Conservation (phyloP, 2,888 invertebrate species). For the Orgyia antiqua region DNA sequence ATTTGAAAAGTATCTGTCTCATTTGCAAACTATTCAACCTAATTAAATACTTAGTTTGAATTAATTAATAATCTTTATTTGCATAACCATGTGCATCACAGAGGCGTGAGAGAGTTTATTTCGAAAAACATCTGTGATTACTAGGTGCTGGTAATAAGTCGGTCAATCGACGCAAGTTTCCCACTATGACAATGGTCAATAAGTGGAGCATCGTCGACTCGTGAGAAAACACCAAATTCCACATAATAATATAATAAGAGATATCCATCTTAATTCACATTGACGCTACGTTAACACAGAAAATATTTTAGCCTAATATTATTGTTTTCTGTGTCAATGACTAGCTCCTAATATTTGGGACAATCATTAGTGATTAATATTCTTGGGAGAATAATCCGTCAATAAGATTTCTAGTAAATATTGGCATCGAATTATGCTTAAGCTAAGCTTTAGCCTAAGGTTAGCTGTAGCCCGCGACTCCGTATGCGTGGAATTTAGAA, state of each 20-base stretch:
- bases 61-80: conserved; percentile 31
- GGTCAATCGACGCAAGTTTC: conserved; percentile 60
- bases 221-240: conserved; percentile 46
- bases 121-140: conserved; percentile 61
- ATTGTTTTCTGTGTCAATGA: conserved; percentile 7
- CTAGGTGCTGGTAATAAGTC: conserved; percentile 45
- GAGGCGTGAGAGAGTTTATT: conserved; percentile 66
- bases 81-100: conserved; percentile 30
- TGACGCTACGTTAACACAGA: conserved; percentile 6
- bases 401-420: no score
- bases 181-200: conserved; percentile 72
- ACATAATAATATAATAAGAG: conserved; percentile 18
- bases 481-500: no score
- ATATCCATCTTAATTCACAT: conserved; percentile 24
- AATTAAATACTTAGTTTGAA: no score
- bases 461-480: no score
- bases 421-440: no score
- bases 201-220: conserved; percentile 48
- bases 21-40: no score
- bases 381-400: no score
- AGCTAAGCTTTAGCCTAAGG: no score
- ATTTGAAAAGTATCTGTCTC: no score
- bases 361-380: conserved; percentile 1
- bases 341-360: conserved; percentile 2
- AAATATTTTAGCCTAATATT: conserved; percentile 7